Base-by-base conservation (phyloP, 2,888 invertebrate genomes). In the Drosophila ustulata region DNA sequence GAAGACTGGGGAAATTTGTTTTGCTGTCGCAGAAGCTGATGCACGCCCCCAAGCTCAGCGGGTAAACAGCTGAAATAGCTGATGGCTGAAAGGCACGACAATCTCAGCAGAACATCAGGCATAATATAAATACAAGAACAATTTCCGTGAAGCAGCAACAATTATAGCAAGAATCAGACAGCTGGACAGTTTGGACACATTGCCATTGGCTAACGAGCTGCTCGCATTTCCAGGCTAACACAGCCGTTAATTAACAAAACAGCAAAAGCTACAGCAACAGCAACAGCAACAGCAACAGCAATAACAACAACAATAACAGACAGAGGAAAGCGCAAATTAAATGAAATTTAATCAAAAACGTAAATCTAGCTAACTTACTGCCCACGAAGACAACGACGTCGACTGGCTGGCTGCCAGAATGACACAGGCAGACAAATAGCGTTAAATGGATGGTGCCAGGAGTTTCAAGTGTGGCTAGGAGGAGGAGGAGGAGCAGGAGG, bases 261-360 rank as follows among this genome's bases (percentile, higher is more conserved):
- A 66, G 47, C 59, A 69, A 43, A 45, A 52, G n/a, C n/a, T n/a
- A n/a, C n/a, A n/a, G 34, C n/a, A 43, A 59, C 47, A 65, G 45
- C 45, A 65, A 59, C 39, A 30, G 39, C 46, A 63, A 51, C 41
- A 68, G 53, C 13, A 34, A 49, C 13, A 39, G 51, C 37, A 52
- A 45, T 26, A 45, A 59, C 51, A 66, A 49, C 52, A 68, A 52
- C 43, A 69, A 58, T 26, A 41, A 56, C 18, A 39, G 55, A 34
- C 57, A 62, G 50, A 26, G 56, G 62, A 78, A 75, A 78, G 72
- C 71, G 65, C 75, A 83, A 83, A 79, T 78, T 79, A 83, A 83
- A 83, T 72, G 66, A 81, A 86, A 83, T 83, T 83, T 86, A 86
- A 86, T 83, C 83, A 83, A 86, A 82, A 86, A 77, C 83, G 78